These are phyloP conservation scores for Phalanger gymnotis DNA, from an alignment of 2,797 vertebrate genomes.

Conservation along the genomic window DNA sequence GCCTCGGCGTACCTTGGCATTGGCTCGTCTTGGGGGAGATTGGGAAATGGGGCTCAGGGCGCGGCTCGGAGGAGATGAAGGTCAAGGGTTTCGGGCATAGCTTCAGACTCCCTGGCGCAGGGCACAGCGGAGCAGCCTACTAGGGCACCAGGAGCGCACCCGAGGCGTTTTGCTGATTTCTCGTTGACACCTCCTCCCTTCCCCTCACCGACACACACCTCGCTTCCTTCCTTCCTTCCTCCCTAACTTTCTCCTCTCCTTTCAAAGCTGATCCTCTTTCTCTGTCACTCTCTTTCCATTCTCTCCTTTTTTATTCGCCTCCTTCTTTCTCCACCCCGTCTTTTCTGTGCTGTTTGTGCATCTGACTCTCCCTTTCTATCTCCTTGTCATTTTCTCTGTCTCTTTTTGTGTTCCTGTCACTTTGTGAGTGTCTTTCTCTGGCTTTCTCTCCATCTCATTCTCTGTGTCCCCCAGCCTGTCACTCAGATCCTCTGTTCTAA, in stretches of 20 bases:
- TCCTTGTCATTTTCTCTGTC: background rate
- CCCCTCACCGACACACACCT: background rate
- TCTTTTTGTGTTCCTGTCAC: background rate
- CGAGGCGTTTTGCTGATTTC: background rate
- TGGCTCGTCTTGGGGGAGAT: background rate
- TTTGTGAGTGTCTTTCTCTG: background rate
- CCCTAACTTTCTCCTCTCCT: background rate
- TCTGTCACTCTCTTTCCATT: background rate
- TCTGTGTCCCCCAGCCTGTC: background rate
- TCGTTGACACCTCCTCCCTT: background rate
- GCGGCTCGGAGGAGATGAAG: background rate
- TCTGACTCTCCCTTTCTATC: background rate
- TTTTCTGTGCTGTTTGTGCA: background rate
- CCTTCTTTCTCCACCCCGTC: background rate
- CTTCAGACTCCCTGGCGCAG: background rate
- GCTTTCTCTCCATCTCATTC: background rate
- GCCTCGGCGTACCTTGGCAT: background rate
- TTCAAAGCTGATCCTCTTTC: background rate
- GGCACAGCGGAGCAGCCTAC: background rate
- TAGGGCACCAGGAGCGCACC: background rate
- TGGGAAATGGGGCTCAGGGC: background rate
- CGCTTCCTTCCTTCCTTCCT: slow-evolving; percentile 1
- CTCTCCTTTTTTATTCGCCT: background rate
- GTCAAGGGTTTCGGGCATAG: background rate
- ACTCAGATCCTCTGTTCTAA: background rate